Evolutionary conservation across 2,113 vertebrate species (phyloP).

Genomic region (Monopterus albus): DNA sequence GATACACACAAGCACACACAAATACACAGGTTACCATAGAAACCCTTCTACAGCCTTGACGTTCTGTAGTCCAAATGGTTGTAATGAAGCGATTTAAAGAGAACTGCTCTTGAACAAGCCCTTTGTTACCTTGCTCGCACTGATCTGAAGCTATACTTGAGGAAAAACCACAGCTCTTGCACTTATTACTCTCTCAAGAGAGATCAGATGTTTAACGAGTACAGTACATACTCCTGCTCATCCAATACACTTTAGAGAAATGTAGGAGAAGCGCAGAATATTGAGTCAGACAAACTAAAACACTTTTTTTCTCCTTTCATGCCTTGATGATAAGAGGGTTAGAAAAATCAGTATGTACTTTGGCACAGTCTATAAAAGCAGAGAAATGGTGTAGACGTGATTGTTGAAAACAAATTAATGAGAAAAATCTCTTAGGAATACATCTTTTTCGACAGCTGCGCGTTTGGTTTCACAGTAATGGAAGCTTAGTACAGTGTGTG

Average conservation of each 20-base stretch:
- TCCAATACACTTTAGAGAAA: not conserved
- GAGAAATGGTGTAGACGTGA: not conserved
- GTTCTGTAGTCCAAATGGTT: constrained; percentile 27
- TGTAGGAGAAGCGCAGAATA: not conserved
- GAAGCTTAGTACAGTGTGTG: too few relatives aligned
- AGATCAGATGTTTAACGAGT: constrained; percentile 20
- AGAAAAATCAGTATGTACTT: not conserved
- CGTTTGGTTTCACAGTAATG: not conserved
- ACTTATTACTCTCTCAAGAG: constrained; percentile 6
- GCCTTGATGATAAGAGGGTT: constrained; percentile 1
- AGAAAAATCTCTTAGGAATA: not conserved
- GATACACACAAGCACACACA: constrained; percentile 28
- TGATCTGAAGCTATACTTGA: not conserved
- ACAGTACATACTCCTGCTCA: not conserved
- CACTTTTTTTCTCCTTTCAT: not conserved
- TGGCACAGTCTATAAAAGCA: not conserved
- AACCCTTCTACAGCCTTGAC: constrained; percentile 31
- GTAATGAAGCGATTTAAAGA: constrained; percentile 37
- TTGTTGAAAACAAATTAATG: not conserved
- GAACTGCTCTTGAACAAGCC: constrained; percentile 7
- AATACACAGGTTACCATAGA: constrained; percentile 53
- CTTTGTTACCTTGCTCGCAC: not conserved
- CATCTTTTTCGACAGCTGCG: not conserved
- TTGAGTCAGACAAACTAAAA: not conserved
- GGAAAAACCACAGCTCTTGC: not conserved